phyloP scores from a whole-genome alignment of 1,140 invertebrate genomes.

The Colletes latitarsis region DNA sequence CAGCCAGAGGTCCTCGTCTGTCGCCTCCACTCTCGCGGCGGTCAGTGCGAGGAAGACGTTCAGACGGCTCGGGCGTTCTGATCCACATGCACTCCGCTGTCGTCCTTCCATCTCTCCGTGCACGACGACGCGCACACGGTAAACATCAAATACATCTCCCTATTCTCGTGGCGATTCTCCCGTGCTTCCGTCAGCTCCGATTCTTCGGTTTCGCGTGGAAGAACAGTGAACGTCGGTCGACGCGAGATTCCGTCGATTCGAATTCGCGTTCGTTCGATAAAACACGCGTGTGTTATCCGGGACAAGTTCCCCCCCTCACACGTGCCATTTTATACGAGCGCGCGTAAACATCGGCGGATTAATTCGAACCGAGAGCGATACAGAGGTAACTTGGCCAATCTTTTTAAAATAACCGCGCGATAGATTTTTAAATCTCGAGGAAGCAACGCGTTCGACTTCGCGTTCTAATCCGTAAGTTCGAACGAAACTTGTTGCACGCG shows the following conservation, averaged over 20 bases:
- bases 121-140: slow-evolving; percentile 3
- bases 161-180: no score
- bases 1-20: slow-evolving; percentile 17
- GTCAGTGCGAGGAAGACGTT: slow-evolving; percentile 68
- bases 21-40: no score
- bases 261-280: background rate
- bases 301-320: no score
- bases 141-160: background rate
- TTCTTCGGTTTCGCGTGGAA: background rate
- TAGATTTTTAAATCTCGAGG: slow-evolving; percentile 34
- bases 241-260: background rate
- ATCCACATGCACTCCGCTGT: slow-evolving; percentile 34
- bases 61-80: slow-evolving; percentile 61
- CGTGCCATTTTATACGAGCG: no score
- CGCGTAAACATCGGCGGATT: no score
- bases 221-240: no score
- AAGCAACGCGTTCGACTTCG: slow-evolving; percentile 5
- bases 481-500: no score
- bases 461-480: background rate
- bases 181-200: background rate
- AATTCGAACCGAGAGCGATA: no score
- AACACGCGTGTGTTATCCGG: no score
- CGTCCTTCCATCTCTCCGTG: background rate
- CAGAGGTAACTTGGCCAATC: no score
- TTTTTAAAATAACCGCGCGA: background rate